Evolutionary conservation across 2,888 invertebrate genomes (phyloP).

Genomic region (Tipula confusa): DNA sequence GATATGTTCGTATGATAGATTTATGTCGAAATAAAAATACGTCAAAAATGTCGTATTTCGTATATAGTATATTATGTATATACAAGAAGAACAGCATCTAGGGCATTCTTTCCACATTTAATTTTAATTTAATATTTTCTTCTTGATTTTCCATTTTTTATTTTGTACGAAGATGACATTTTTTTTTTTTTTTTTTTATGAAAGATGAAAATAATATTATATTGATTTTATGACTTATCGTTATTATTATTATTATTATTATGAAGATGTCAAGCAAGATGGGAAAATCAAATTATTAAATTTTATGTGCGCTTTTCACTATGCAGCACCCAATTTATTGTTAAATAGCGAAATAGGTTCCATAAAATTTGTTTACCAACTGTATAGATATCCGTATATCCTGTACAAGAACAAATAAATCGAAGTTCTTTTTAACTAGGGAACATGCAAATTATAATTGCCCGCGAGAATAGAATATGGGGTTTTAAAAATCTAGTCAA

Average conservation of each 20-base stretch:
- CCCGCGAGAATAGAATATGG: no score
- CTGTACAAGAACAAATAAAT: no score
- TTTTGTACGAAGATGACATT: neutral
- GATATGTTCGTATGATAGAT: neutral
- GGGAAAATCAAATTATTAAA: neutral
- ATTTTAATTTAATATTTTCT: neutral
- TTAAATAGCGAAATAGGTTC: neutral
- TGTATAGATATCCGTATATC: no score
- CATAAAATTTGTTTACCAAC: neutral
- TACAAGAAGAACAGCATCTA: neutral
- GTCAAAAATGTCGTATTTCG: neutral
- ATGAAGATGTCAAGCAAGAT: neutral
- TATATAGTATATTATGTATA: neutral
- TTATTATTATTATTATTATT: neutral
- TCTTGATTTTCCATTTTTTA: neutral
- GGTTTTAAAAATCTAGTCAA: no score
- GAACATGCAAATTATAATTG: no score
- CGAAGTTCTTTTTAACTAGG: no score
- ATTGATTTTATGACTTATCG: slow-evolving; percentile 21
- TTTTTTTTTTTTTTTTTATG: neutral
- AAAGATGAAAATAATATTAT: neutral
- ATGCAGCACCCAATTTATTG: neutral
- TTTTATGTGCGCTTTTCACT: neutral
- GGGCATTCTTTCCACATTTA: neutral
- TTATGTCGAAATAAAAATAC: neutral